These are phyloP conservation scores for Ennomos quercinarius DNA, from an alignment of 2,888 invertebrate genomes.

Conservation along the genomic window DNA sequence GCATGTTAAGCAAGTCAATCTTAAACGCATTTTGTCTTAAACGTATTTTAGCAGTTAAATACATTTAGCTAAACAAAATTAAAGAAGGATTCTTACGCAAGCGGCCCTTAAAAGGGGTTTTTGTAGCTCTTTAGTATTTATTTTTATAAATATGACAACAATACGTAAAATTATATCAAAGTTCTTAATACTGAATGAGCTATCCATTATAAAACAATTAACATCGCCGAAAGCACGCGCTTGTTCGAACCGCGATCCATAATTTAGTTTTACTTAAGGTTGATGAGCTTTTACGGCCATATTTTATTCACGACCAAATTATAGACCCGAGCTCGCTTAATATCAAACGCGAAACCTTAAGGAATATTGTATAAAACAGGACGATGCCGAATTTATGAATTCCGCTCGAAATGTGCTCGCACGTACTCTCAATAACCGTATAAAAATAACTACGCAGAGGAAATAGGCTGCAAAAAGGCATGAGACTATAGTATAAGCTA, in stretches of 20 bases:
- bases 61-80: no score
- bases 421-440: constrained; percentile 34
- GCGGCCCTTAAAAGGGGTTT: no score
- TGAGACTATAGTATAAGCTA: constrained; percentile 46
- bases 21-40: no score
- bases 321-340: constrained; percentile 29
- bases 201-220: constrained; percentile 5
- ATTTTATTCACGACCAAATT: constrained; percentile 44
- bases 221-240: constrained; percentile 6
- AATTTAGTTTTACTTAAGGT: constrained; percentile 44
- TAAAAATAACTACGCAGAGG: constrained; percentile 38
- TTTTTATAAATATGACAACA: no score
- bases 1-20: no score
- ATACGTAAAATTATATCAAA: background rate
- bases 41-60: no score
- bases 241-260: constrained; percentile 36
- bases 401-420: constrained; percentile 22
- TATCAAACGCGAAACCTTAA: constrained; percentile 22
- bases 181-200: background rate
- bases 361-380: constrained; percentile 14
- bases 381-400: constrained; percentile 35
- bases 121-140: no score
- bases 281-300: constrained; percentile 43
- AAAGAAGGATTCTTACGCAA: no score
- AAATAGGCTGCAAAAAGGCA: constrained; percentile 42